Conservation (phyloP, 2,888 invertebrate species). For the Carabus problematicus region DNA sequence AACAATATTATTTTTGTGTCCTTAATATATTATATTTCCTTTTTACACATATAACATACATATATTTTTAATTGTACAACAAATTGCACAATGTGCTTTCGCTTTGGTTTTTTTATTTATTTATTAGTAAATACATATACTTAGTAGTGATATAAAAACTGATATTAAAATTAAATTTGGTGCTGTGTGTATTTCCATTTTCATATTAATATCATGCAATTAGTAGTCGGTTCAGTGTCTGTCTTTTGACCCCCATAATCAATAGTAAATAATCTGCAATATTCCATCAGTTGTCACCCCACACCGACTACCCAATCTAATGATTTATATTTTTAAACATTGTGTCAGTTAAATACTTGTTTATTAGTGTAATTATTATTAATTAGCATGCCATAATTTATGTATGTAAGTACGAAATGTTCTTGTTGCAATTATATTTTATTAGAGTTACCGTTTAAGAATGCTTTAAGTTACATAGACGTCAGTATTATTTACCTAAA, state of each 20-base stretch:
- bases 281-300: not conserved
- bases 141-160: conserved; percentile 40
- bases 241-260: not conserved
- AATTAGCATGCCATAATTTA: conserved; percentile 41
- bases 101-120: conserved; percentile 17
- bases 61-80: conserved; percentile 41
- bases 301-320: conserved; percentile 11
- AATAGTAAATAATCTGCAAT: not conserved
- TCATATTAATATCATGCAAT: conserved; percentile 33
- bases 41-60: conserved; percentile 43
- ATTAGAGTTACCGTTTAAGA: conserved; percentile 43
- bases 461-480: conserved; percentile 44
- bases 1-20: conserved; percentile 5
- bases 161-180: conserved; percentile 39
- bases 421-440: conserved; percentile 40
- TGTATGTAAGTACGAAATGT: conserved; percentile 36
- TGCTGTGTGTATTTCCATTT: conserved; percentile 34
- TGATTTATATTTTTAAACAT: conserved; percentile 34
- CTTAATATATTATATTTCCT: conserved; percentile 38
- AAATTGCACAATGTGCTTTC: no score
- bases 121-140: conserved; percentile 42
- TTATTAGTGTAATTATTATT: conserved; percentile 39
- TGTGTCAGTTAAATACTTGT: conserved; percentile 40
- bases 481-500: conserved; percentile 39
- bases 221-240: conserved; percentile 3